Conservation (phyloP, 2,113 vertebrate genomes). For the Mustela lutreola region DNA sequence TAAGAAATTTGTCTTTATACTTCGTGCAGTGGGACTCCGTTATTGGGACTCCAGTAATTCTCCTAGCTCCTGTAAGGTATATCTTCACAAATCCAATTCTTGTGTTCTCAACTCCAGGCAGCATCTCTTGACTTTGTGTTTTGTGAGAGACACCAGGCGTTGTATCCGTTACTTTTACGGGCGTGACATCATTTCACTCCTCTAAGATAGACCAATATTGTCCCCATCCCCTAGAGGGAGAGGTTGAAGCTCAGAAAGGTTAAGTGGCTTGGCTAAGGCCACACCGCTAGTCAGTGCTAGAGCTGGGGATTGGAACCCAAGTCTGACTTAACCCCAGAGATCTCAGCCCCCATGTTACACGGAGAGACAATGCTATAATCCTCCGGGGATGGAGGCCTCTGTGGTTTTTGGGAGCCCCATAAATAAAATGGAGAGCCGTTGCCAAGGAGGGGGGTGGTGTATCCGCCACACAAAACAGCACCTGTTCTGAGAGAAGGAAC, state of each 20-base stretch:
- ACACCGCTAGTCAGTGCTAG: background rate
- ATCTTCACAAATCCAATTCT: background rate
- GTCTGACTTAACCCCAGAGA: background rate
- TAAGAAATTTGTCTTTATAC: background rate
- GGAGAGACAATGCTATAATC: background rate
- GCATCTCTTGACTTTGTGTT: background rate
- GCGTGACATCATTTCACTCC: background rate
- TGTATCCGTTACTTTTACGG: background rate
- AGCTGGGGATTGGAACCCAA: background rate
- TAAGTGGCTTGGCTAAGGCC: background rate
- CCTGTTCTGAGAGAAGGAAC: background rate
- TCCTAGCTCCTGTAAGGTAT: background rate
- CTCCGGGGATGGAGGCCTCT: background rate
- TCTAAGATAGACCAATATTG: background rate
- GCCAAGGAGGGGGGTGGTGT: background rate
- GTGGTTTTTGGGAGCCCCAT: background rate
- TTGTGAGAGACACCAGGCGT: background rate
- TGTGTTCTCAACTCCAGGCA: background rate
- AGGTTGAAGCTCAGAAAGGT: background rate
- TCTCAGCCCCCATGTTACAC: background rate
- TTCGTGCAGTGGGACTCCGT: background rate
- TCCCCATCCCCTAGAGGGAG: background rate
- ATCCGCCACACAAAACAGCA: background rate
- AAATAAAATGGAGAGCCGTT: background rate
- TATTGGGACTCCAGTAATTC: background rate